phyloP scores from a whole-genome alignment of 2,888 invertebrate species.

The Kuschelorhynchus macadamiae region DNA sequence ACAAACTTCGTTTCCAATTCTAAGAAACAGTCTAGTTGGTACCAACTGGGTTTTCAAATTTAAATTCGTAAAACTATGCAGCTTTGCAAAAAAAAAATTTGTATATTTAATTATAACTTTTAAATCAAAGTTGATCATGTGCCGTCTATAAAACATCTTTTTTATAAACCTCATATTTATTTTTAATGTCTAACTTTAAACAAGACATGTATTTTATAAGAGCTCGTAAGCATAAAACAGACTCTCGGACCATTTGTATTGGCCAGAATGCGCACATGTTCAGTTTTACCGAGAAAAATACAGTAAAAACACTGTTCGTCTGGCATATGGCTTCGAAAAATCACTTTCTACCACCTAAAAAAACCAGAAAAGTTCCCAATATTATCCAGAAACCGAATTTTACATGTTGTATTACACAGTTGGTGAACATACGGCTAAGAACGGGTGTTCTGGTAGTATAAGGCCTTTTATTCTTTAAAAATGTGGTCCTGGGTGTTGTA shows the following conservation, averaged over 20 bases:
- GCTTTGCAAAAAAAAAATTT: no score
- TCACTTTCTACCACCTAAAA: conserved; percentile 25
- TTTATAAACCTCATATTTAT: no score
- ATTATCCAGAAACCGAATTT: conserved; percentile 29
- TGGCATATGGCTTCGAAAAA: conserved; percentile 26
- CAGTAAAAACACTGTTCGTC: conserved; percentile 26
- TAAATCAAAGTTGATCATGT: no score
- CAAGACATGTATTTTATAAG: not conserved
- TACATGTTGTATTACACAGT: conserved; percentile 30
- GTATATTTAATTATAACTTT: no score
- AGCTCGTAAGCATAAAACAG: conserved; percentile 4
- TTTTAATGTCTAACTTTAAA: not conserved
- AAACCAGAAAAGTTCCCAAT: conserved; percentile 33
- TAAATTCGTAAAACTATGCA: no score
- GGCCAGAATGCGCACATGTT: conserved; percentile 20
- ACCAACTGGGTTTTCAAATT: no score
- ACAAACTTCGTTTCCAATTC: no score
- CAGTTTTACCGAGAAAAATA: conserved; percentile 24
- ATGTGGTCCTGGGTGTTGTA: conserved; percentile 18
- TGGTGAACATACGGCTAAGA: conserved; percentile 29
- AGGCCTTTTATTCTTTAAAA: conserved; percentile 27
- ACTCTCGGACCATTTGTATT: conserved; percentile 8
- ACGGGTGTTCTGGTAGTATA: conserved; percentile 19
- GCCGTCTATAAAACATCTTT: no score
- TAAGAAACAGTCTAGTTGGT: no score